A percentile compares a stretch with the other conserved stretches of the same genome.
phyloP scores from a whole-genome alignment of 2,797 vertebrate genomes.

The Muscicapa striata region DNA sequence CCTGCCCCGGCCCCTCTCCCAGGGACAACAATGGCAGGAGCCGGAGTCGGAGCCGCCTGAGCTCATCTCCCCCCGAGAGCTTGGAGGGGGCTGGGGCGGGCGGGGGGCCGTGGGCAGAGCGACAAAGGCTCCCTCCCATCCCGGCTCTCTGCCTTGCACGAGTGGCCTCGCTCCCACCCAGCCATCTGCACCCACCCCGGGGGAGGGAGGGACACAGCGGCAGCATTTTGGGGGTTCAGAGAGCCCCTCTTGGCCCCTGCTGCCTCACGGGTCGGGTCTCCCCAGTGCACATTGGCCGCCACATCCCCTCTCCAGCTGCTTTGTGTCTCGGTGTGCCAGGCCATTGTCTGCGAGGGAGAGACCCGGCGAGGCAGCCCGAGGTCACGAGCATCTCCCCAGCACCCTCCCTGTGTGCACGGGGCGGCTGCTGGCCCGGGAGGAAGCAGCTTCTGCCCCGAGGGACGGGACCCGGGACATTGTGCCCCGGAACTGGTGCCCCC shows the following conservation, averaged over 20 bases:
- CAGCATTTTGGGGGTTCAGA: neutral
- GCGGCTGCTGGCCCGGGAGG: rapidly evolving
- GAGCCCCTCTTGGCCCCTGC: neutral
- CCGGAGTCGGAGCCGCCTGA: slow-evolving; percentile 18
- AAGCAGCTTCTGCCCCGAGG: neutral
- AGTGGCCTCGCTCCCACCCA: neutral
- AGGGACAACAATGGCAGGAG: slow-evolving; percentile 63
- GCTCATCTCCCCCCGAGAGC: slow-evolving; percentile 43
- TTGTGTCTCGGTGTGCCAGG: neutral
- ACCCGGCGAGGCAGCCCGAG: neutral
- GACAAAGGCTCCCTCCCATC: neutral
- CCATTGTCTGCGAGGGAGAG: slow-evolving; percentile 4
- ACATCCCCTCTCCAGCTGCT: neutral
- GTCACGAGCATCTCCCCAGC: neutral
- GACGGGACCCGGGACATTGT: too few relatives aligned
- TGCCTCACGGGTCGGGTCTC: neutral
- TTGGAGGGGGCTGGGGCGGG: neutral
- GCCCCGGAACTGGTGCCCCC: neutral
- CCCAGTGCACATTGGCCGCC: rapidly evolving
- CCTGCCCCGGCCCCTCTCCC: slow-evolving; percentile 48
- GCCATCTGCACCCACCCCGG: neutral
- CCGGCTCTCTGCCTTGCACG: neutral
- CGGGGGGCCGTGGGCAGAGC: neutral
- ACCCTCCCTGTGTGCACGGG: neutral
- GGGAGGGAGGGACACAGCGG: rapidly evolving